These are phyloP conservation scores for Phortica okadai DNA, from an alignment of 2,888 invertebrate species.

Conservation along the genomic window DNA sequence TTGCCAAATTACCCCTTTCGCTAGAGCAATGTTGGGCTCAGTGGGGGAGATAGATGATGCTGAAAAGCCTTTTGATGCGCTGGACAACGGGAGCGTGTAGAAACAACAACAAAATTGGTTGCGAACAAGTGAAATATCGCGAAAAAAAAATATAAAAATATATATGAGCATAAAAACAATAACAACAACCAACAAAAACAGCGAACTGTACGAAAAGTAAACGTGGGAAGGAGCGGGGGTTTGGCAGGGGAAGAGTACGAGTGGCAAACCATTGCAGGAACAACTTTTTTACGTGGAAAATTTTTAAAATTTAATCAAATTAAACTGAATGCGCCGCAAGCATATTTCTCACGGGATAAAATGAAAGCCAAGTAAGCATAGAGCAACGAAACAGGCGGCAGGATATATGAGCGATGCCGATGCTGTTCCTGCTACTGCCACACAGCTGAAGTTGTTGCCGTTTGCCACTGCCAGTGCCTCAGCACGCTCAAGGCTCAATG, in stretches of 20 bases:
- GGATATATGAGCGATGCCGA: background rate
- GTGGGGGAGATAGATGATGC: background rate
- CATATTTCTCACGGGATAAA: constrained; percentile 64
- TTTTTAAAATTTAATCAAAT: constrained; percentile 73
- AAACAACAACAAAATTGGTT: background rate
- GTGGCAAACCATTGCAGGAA: constrained; percentile 53
- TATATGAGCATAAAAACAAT: background rate
- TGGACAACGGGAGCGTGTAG: constrained; percentile 43
- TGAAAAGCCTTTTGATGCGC: constrained; percentile 57
- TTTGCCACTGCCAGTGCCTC: background rate
- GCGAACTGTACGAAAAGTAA: background rate
- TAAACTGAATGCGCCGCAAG: constrained; percentile 70
- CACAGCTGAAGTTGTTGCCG: background rate
- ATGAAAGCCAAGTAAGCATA: constrained; percentile 1
- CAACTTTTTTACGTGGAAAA: constrained; percentile 72
- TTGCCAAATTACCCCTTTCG: constrained; percentile 12
- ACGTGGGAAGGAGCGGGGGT: too few species aligned
- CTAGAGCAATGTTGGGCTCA: background rate
- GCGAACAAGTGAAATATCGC: too few species aligned
- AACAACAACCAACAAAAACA: constrained; percentile 28
- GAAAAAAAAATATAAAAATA: background rate
- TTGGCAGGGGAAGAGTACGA: background rate
- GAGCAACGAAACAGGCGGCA: constrained; percentile 3
- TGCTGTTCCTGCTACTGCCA: background rate
- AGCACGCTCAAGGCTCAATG: background rate